Evolutionary conservation across 2,113 vertebrate species (phyloP).

Genomic region (Sturnus vulgaris): DNA sequence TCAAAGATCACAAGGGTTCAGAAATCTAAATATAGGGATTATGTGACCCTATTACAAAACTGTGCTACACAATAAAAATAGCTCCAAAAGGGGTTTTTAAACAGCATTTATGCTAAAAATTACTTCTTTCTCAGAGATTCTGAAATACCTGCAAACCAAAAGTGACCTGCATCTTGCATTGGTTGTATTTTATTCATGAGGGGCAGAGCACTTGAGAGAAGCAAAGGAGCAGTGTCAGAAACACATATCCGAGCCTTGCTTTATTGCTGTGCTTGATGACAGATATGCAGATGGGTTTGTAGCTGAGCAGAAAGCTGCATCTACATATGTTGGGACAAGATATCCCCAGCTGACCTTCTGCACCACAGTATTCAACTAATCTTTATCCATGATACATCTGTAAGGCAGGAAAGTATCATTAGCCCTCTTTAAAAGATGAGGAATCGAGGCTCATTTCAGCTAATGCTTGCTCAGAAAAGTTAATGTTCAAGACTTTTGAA

Average conservation of each 20-base stretch:
- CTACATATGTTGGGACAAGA: neutral
- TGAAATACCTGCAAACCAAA: conserved; percentile 3
- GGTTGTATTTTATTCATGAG: conserved; percentile 14
- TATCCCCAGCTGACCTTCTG: conserved; percentile 21
- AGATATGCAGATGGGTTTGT: neutral
- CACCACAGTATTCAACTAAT: neutral
- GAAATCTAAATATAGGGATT: conserved; percentile 44
- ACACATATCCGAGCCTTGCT: neutral
- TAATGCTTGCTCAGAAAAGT: neutral
- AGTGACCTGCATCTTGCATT: neutral
- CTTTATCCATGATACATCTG: neutral
- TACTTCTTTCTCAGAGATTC: neutral
- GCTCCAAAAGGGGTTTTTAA: neutral
- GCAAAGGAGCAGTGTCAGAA: neutral
- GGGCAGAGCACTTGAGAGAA: neutral
- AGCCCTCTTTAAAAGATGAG: neutral
- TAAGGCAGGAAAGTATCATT: neutral
- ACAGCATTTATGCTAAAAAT: neutral
- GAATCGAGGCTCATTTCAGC: neutral
- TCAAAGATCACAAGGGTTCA: conserved; percentile 21
- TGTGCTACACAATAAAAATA: conserved; percentile 29
- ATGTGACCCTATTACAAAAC: conserved; percentile 4
- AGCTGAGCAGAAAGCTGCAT: neutral
- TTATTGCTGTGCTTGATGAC: conserved; percentile 7
- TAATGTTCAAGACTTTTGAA: neutral